A percentile compares a stretch with the other conserved stretches of the same genome.
These are phyloP conservation scores for Leucosticte australis DNA, from an alignment of 2,113 vertebrate genomes.

Conservation along the genomic window DNA sequence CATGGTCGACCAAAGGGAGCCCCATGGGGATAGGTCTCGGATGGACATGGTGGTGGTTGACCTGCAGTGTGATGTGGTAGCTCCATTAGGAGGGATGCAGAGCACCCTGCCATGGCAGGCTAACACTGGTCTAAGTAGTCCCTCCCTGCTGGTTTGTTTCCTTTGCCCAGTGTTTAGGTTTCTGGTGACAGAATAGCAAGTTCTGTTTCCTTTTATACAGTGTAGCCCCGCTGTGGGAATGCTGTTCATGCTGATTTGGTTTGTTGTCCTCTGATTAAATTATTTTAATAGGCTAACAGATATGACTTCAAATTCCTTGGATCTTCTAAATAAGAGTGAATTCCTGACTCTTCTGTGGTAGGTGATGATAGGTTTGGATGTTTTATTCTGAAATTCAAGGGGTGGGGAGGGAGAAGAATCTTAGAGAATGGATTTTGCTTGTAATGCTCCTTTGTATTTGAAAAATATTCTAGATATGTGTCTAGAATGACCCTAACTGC, in stretches of 20 bases:
- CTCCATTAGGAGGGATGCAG: fast-evolving
- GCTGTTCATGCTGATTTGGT: not conserved
- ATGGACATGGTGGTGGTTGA: fast-evolving
- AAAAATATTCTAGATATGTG: not conserved
- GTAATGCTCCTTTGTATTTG: not conserved
- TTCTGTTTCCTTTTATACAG: not conserved
- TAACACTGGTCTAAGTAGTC: not conserved
- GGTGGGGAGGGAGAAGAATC: fast-evolving
- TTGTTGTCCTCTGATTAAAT: not conserved
- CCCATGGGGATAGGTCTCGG: fast-evolving
- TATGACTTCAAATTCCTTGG: not conserved
- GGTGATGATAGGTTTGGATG: not conserved
- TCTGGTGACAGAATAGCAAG: not conserved
- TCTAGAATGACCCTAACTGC: not conserved
- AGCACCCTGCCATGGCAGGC: not conserved
- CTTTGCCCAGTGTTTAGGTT: not conserved
- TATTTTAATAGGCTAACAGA: not conserved
- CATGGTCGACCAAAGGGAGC: fast-evolving
- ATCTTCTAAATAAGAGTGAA: not conserved
- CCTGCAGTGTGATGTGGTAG: fast-evolving
- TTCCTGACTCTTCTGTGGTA: not conserved
- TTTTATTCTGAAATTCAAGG: not conserved
- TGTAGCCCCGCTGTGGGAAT: not conserved
- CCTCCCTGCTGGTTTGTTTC: not conserved
- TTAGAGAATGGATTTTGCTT: not conserved